phyloP scores from a whole-genome alignment of 2,888 invertebrate species.

The Platerodrilus igneus region DNA sequence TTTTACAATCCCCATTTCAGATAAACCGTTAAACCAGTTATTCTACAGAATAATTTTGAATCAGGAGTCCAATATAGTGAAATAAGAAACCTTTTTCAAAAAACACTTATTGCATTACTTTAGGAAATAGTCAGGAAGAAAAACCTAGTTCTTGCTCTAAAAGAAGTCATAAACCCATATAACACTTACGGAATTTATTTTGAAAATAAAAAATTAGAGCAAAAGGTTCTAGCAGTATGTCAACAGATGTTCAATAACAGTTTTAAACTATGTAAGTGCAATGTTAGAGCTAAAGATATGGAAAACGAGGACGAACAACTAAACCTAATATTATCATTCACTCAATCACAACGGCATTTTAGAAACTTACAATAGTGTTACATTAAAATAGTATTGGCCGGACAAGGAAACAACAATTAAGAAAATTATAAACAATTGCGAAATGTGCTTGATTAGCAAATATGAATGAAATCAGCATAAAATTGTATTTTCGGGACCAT shows the following conservation, averaged over 20 bases:
- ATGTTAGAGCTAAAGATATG: background rate
- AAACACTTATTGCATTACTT: background rate
- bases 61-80: background rate
- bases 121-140: slow-evolving; percentile 1
- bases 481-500: background rate
- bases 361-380: slow-evolving; percentile 7
- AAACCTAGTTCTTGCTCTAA: background rate
- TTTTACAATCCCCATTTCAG: slow-evolving; percentile 1
- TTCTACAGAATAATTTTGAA: slow-evolving; percentile 1
- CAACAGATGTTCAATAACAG: slow-evolving; percentile 5
- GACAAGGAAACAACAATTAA: slow-evolving; percentile 1
- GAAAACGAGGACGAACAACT: background rate
- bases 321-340: background rate
- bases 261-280: slow-evolving; percentile 2
- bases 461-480: background rate
- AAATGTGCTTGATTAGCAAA: background rate
- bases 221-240: background rate
- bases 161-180: slow-evolving; percentile 10
- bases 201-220: background rate
- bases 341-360: slow-evolving; percentile 4
- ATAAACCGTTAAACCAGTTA: slow-evolving; percentile 3
- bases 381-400: slow-evolving; percentile 2
- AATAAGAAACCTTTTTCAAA: slow-evolving; percentile 4
- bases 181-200: slow-evolving; percentile 8
- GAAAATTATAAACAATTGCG: too few relatives aligned